Evolutionary conservation across 2,113 vertebrate species (phyloP), one percentile per base, ranked within the genome.

Genomic region (Chaetodon trifascialis): DNA sequence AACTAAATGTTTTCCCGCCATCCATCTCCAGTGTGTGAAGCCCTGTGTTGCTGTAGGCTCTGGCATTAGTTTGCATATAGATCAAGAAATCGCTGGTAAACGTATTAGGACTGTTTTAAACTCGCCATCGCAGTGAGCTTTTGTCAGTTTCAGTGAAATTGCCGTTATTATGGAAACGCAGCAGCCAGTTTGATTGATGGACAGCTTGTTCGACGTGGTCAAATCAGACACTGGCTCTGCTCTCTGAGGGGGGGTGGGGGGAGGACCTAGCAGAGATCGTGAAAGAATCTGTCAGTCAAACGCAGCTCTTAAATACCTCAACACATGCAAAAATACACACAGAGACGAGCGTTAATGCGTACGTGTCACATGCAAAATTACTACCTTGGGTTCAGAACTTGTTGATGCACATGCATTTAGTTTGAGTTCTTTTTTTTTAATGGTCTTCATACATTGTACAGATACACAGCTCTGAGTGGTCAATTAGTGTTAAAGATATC

Each of bases 241-340:
- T 80, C 64, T 82, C 38, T 40, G 30, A 42, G 5, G 7, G 21
- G 59, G 47, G 69, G 74, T 6, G 49, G 64, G 55, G 38, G 62
- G 21, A 72, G 59, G 80, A 73, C 65, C 56, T 85, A 70, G 47
- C 60, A 52, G 52, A 52, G 46, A 62, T 72, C 34, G 65, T 69
- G 67, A 84, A 76, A 81, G 76, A 75, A 62, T 62, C 68, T 88
- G 86, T 85, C 87, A 84, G 17, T 89, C 82, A 84, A 36, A 14
- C 30, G 54, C 56, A 10, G 8, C 52, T 75, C 46, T 64, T 46
- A 59, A 80, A 80, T 70, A 68, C 59, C 69, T 51, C 4, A n/a
- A 56, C 5, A 59, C n/a, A 49, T 44, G 64, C 10, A 59, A 51
- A 36, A 42, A 58, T 14, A 30, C 23, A 17, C 47, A 5, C 8